Base-by-base conservation (phyloP, 2,113 vertebrate species). In the Myotis brandtii region DNA sequence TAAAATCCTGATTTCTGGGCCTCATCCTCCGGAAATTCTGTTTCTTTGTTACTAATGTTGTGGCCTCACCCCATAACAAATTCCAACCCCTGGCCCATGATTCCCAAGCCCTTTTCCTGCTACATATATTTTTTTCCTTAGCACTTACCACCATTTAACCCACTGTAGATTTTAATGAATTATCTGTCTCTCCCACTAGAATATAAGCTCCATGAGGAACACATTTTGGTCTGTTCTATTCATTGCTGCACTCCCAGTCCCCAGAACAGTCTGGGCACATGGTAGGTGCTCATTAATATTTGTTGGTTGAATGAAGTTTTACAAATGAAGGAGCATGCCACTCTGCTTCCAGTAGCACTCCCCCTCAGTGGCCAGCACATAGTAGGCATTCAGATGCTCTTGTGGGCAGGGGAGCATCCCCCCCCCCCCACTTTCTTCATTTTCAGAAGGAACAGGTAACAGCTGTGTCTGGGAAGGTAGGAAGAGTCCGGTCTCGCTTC, bases 291-390 rank as follows among this genome's bases (percentile, higher is more conserved):
- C 46, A 18, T 50, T 27, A 48, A 25, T 3, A 30, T 3, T 23
- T 12, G 9, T 9, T 43, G 64, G 64, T 14, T 67, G 32, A 70
- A 21, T n/a, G 50, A 66, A 86, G 20, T 43, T 52, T 67, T 32
- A 52, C 0, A 5, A 20, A 9, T 3, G 34, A 50, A 67, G n/a
- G 37, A 77, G 46, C 9, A 17, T 3, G 8, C 30, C 50, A 13
- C n/a, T 20, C 56, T 27, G 30, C n/a, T 52, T 50, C 34, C 12
- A 18, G 1, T 0, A 0, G 27, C 34, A 5, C 17, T 17, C 10
- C 9, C 16, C 20, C 12, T 16, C 5, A 0, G 40, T 2, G n/a
- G 32, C 23, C 10, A 6, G 23, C 9, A 25, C 27, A 17, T 0
- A 43, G 17, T 0, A 21, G 62, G 48, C 10, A 6, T 30, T 34